These are phyloP conservation scores for Actias luna DNA, from an alignment of 2,888 invertebrate genomes.

Conservation along the genomic window DNA sequence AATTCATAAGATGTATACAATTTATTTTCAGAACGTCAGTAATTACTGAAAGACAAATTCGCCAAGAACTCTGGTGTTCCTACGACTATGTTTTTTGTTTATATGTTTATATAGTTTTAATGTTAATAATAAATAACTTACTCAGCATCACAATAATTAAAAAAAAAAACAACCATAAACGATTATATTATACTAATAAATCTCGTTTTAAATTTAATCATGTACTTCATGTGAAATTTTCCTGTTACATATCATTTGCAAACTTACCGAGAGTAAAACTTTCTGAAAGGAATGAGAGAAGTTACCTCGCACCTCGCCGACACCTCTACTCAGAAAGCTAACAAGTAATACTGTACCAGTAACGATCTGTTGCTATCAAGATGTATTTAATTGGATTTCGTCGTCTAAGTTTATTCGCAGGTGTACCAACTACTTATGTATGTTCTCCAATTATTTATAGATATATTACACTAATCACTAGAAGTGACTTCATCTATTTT, in stretches of 20 bases:
- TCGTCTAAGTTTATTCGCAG: slow-evolving; percentile 60
- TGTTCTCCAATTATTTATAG: slow-evolving; percentile 68
- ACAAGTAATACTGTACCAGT: slow-evolving; percentile 63
- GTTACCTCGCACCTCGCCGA: slow-evolving; percentile 17
- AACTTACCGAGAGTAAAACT: neutral
- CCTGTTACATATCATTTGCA: neutral
- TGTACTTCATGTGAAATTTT: neutral
- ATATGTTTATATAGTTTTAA: no score
- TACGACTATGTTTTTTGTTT: no score
- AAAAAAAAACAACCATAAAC: no score
- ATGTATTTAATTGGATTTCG: slow-evolving; percentile 79
- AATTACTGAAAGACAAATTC: no score
- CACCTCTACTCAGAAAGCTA: slow-evolving; percentile 58
- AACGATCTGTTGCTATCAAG: slow-evolving; percentile 75
- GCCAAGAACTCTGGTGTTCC: no score
- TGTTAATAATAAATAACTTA: no score
- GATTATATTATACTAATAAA: no score
- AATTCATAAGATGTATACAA: no score
- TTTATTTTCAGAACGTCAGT: no score
- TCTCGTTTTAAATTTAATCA: neutral
- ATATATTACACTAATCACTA: slow-evolving; percentile 22
- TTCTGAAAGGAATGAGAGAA: slow-evolving; percentile 13
- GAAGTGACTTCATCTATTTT: slow-evolving; percentile 15
- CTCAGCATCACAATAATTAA: no score
- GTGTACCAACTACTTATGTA: slow-evolving; percentile 68